phyloP scores from a whole-genome alignment of 2,797 vertebrate genomes.

The Dendrocincla tyrannina region DNA sequence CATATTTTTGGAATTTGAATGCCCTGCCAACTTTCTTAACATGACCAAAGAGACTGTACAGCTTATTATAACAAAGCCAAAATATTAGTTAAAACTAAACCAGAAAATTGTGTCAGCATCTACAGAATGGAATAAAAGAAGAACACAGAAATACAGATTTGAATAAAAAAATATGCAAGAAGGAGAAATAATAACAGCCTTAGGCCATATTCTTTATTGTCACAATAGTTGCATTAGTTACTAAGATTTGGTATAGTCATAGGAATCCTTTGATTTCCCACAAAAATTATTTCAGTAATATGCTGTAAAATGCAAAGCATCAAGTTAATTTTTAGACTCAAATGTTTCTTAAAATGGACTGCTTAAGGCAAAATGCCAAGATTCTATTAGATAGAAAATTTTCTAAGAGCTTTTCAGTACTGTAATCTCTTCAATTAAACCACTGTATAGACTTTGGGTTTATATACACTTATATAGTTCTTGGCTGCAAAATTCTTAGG shows the following conservation, averaged over 20 bases:
- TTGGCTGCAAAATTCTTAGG: not conserved
- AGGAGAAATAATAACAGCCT: not conserved
- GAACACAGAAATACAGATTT: not conserved
- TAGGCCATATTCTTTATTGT: not conserved
- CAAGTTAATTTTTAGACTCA: not conserved
- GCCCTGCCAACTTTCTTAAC: not conserved
- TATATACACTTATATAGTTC: not conserved
- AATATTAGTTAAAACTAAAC: not conserved
- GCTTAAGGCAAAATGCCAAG: slow-evolving; percentile 10
- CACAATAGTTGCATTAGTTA: not conserved
- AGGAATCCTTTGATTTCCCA: not conserved
- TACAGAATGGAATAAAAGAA: not conserved
- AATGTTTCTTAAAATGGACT: not conserved
- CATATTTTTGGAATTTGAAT: slow-evolving; percentile 20
- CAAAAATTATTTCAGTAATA: not conserved
- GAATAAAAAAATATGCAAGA: not conserved
- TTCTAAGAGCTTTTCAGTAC: not conserved
- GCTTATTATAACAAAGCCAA: not conserved
- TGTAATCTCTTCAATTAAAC: not conserved
- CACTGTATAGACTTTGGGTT: not conserved
- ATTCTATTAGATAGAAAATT: not conserved
- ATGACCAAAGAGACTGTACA: not conserved
- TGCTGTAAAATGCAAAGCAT: not conserved
- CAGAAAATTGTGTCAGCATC: not conserved
- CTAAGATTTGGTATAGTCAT: not conserved